Evolutionary conservation across 2,113 vertebrate genomes (phyloP), one percentile per base, ranked within the genome.

Genomic region (Caracal caracal): DNA sequence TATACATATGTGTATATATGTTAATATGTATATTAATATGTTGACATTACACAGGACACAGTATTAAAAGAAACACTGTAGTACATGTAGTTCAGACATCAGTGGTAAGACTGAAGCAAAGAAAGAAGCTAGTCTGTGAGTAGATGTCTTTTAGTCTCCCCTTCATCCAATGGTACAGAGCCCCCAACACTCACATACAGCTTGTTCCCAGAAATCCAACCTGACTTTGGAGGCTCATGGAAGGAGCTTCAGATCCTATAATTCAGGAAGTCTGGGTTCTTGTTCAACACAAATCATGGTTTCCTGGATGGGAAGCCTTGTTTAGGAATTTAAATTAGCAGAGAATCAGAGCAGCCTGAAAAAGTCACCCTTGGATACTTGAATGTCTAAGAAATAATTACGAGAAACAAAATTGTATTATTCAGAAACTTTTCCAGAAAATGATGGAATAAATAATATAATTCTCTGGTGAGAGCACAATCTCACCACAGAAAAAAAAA

Each of bases 381-480:
- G 28, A 56, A 22, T 90, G 92, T 92, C 24, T 70, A 71, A 80
- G 47, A 86, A 89, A 94, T 56, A 79, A 65, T 61, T 90, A 20
- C 11, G 53, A 85, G 71, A 93, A 94, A 93, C 10, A 81, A 81
- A 68, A 53, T 85, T 76, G 80, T 81, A 26, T 81, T 81, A 24
- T 70, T 82, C 88, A 26, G 5, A 78, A 70, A 92, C 5, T 43
- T 95, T 85, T 80, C 26, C 51, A 87, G 70, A 93, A 71, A 92
- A 79, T 96, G 7, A 35, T 79, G 81, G 79, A 82, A 53, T 80
- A 56, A 92, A 33, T 65, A 87, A 40, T 87, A 17, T 5, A 61
- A 17, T 85, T 26, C 10, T 71, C n/a, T 51, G 17, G 4, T 63
- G 20, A 90, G 61, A 81, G 66, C 26, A n/a, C 37, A 35, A 10